phyloP scores from a whole-genome alignment of 2,113 vertebrate genomes.

The Naja naja region DNA sequence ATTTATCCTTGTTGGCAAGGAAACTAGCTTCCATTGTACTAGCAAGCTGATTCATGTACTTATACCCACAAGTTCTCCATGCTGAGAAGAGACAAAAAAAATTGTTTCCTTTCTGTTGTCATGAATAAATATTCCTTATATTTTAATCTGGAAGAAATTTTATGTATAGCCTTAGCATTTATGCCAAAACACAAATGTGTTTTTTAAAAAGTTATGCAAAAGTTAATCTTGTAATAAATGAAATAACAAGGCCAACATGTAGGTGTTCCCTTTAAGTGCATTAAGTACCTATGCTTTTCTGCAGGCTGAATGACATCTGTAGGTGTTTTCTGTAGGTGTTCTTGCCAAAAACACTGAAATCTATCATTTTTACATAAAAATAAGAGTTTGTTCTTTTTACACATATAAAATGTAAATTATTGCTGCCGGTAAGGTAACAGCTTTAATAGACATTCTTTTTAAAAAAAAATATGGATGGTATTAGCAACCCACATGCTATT shows the following conservation, averaged over 20 bases:
- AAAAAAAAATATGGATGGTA: slow-evolving; percentile 12
- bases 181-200: neutral
- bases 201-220: neutral
- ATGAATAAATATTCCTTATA: neutral
- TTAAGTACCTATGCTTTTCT: neutral
- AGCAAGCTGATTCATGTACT: neutral
- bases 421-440: slow-evolving; percentile 23
- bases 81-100: slow-evolving; percentile 27
- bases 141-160: neutral
- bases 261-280: slow-evolving; percentile 19
- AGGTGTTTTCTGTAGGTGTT: slow-evolving; percentile 15
- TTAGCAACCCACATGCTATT: neutral
- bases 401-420: slow-evolving; percentile 38
- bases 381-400: neutral
- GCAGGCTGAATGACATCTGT: neutral
- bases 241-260: slow-evolving; percentile 13
- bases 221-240: slow-evolving; percentile 10
- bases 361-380: slow-evolving; percentile 8
- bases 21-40: slow-evolving; percentile 40
- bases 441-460: slow-evolving; percentile 12
- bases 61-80: neutral
- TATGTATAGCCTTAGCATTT: neutral
- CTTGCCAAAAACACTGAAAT: slow-evolving; percentile 4
- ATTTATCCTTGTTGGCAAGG: slow-evolving; percentile 45
- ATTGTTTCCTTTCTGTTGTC: slow-evolving; percentile 1